phyloP scores from a whole-genome alignment of 2,797 vertebrate species.

The Hirundo rustica region DNA sequence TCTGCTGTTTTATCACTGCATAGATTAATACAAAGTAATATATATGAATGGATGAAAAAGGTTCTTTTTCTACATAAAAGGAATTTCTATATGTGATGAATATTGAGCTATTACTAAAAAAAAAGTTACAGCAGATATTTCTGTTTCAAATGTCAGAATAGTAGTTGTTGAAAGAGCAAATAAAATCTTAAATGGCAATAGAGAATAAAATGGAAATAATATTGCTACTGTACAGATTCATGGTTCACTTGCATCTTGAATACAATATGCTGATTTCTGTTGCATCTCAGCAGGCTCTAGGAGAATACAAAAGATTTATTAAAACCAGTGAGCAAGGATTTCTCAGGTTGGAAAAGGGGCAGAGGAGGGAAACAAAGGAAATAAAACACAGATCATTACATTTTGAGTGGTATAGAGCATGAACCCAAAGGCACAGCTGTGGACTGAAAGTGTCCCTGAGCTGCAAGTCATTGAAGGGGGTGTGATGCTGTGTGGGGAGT shows the following conservation, averaged over 20 bases:
- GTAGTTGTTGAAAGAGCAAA: background rate
- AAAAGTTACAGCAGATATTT: background rate
- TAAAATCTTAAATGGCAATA: background rate
- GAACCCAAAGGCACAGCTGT: background rate
- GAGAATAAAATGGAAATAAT: background rate
- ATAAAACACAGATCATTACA: background rate
- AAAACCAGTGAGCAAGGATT: background rate
- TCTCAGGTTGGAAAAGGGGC: background rate
- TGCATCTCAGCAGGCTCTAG: background rate
- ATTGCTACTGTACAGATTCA: background rate
- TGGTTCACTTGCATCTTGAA: background rate
- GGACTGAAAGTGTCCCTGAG: background rate
- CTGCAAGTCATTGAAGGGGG: background rate
- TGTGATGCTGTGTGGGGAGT: background rate
- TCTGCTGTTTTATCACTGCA: background rate
- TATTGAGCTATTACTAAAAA: background rate
- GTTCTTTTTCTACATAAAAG: background rate
- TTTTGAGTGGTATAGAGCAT: background rate
- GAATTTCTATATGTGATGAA: background rate
- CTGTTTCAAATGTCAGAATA: slow-evolving; percentile 2
- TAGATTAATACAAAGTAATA: slow-evolving; percentile 24
- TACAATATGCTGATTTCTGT: background rate
- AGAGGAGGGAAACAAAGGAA: background rate
- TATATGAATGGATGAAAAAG: background rate
- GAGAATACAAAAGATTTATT: background rate